These are phyloP conservation scores for Cygnus atratus DNA, from an alignment of 2,113 vertebrate genomes.

Conservation along the genomic window DNA sequence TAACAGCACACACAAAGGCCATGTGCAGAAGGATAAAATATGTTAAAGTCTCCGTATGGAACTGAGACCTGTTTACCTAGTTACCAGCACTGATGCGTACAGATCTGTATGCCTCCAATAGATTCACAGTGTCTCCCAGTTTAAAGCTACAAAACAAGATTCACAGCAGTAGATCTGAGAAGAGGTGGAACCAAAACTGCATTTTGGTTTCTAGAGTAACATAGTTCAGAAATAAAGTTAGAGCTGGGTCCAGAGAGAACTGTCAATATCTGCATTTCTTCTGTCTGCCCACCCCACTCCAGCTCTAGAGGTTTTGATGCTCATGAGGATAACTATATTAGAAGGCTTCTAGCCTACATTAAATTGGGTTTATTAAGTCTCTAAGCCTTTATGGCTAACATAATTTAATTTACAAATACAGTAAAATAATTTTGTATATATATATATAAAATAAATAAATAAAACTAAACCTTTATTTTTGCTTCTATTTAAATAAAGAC, in stretches of 20 bases:
- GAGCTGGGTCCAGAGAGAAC: too few relatives aligned
- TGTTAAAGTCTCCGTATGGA: background rate
- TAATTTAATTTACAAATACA: background rate
- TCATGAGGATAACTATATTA: background rate
- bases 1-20: background rate
- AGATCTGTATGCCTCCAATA: background rate
- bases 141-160: background rate
- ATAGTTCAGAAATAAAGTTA: background rate
- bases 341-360: background rate
- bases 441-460: too few relatives aligned
- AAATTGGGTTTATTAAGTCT: fast-evolving
- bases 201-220: background rate
- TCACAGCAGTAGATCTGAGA: background rate
- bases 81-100: background rate
- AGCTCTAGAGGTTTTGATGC: background rate
- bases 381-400: background rate
- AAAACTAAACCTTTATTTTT: fast-evolving
- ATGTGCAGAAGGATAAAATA: background rate
- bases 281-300: fast-evolving
- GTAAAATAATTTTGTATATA: background rate
- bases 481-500: background rate
- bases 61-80: background rate
- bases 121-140: background rate
- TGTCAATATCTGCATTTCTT: background rate
- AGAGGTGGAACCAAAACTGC: background rate